Conservation (phyloP, 2,113 vertebrate genomes). For the Protobothrops flavoviridis region DNA sequence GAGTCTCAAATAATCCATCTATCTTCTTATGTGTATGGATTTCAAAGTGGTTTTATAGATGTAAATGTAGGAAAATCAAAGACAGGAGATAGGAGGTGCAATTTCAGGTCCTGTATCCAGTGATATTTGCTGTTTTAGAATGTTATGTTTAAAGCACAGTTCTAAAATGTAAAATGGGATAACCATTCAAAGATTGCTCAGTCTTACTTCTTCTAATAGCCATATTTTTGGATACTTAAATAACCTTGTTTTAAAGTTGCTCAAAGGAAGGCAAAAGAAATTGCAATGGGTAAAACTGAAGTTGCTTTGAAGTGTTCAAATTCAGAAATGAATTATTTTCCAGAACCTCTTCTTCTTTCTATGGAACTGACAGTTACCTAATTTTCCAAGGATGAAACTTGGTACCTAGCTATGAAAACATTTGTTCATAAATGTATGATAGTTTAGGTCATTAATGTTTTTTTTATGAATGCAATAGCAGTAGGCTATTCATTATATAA, state of each 20-base stretch:
- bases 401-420: not conserved
- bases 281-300: not conserved
- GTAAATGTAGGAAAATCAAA: not conserved
- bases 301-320: not conserved
- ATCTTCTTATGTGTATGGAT: conserved; percentile 14
- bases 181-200: not conserved
- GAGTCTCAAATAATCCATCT: not conserved
- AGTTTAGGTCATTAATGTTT: not conserved
- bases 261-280: not conserved
- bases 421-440: not conserved
- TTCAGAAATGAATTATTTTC: not conserved
- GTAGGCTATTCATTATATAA: not conserved
- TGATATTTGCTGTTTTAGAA: not conserved
- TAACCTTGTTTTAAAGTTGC: not conserved
- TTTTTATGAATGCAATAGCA: not conserved
- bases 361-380: not conserved
- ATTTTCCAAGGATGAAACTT: not conserved
- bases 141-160: not conserved
- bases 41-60: conserved; percentile 15
- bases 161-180: not conserved
- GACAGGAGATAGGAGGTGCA: not conserved
- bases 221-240: not conserved
- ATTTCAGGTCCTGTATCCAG: not conserved
- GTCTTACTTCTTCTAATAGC: not conserved
- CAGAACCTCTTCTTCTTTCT: not conserved